phyloP scores from a whole-genome alignment of 2,113 vertebrate species.

The Lophius piscatorius region DNA sequence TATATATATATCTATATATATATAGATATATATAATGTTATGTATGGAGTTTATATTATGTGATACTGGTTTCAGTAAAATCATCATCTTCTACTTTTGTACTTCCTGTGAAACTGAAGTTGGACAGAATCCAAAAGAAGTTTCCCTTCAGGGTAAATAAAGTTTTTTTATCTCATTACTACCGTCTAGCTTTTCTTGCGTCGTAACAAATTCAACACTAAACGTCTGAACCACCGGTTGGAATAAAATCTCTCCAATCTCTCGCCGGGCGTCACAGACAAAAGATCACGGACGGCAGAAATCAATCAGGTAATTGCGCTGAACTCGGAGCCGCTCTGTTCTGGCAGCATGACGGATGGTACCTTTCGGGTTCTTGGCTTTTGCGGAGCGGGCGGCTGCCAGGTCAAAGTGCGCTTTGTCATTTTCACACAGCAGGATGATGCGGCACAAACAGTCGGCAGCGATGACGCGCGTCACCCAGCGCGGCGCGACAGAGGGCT shows the following conservation, averaged over 20 bases:
- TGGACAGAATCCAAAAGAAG: no score
- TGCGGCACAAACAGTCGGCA: constrained; percentile 94
- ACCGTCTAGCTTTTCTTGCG: no score
- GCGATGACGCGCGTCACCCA: constrained; percentile 98
- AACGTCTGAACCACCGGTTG: background rate
- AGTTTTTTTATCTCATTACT: no score
- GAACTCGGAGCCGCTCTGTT: constrained; percentile 4
- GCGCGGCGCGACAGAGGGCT: constrained; percentile 94
- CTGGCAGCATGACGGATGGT: constrained; percentile 24
- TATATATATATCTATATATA: no score
- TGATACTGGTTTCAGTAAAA: no score
- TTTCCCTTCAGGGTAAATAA: no score
- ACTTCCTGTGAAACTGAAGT: no score
- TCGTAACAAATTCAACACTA: no score
- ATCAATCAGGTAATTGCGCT: constrained; percentile 20
- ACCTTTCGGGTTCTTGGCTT: constrained; percentile 93
- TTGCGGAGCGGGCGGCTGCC: constrained; percentile 87
- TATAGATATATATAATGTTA: no score
- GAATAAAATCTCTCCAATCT: background rate
- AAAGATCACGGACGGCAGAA: constrained; percentile 3
- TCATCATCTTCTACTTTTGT: no score
- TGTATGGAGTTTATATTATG: no score
- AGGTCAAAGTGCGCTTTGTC: constrained; percentile 94
- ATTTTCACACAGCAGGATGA: constrained; percentile 94
- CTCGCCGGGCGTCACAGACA: background rate